Base-by-base conservation (phyloP, 2,888 invertebrate genomes). In the Eupithecia subfuscata region DNA sequence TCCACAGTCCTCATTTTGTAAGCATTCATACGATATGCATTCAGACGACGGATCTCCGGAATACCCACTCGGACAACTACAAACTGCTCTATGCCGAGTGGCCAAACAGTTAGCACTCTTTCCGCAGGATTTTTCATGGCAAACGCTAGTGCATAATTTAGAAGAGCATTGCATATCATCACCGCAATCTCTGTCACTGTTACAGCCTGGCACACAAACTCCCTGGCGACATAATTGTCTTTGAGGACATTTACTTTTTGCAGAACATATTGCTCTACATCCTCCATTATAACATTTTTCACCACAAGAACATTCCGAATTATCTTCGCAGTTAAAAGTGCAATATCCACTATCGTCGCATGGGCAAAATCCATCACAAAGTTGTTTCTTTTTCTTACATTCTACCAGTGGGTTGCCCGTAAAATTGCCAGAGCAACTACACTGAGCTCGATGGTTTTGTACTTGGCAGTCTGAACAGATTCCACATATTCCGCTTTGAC, bases 291-390 rank as follows among this genome's bases (percentile, higher is more conserved):
- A 93, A 87, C 98, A 98, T 79, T 96, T 95, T 91, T 98, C 98
- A 52, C 98, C 98, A 84, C 98, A 98, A 16, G 96, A 94, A 85
- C 98, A 98, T 69, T 98, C 96, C 5, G 95, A 94, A 75, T 96
- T 95, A 11, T 92, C 89, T 69, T 95, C 90, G 85, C 98, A 98
- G 45, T 96, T 94, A 73, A 96, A 95, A 1, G 96, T 96, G 83
- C 98, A 98, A 85, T 97, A 98, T 43, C 97, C 98, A 74, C 96
- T 96, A 82, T 97, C 97, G 84, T 98, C 98, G 84, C 98, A 98
- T 76, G 97, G 96, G 84, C 98, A 98, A 71, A 95, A 95, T 0
- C 97, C 96, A 84, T 97, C 97, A 86, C 98, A 98, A 71, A 96
- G 95, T 70, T 96, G 92, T 74, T 96, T 96, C 70, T 97, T 97